Evolutionary conservation across 2,888 invertebrate species (phyloP).

Genomic region (Escarpia spicata): DNA sequence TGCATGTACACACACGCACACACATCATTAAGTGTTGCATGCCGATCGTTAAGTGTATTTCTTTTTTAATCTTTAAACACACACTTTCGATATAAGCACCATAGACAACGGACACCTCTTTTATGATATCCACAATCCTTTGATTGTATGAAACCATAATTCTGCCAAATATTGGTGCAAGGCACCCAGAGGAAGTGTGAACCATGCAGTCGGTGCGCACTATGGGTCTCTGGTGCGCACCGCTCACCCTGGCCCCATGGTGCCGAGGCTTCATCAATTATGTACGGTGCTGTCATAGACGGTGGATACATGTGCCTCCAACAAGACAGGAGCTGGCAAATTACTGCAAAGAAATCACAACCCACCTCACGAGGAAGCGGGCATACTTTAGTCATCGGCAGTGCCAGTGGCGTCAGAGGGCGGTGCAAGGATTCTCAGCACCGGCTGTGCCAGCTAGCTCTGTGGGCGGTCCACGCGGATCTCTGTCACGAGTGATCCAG

Average conservation of each 20-base stretch:
- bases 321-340: neutral
- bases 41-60: neutral
- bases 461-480: neutral
- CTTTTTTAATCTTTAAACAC: neutral
- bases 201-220: neutral
- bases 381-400: neutral
- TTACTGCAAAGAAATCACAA: slow-evolving; percentile 4
- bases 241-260: neutral
- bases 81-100: neutral
- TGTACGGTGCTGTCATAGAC: neutral
- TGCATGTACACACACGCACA: neutral
- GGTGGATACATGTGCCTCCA: neutral
- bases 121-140: neutral
- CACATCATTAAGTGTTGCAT: too few species aligned
- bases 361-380: neutral
- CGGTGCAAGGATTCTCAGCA: too few species aligned
- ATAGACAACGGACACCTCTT: neutral
- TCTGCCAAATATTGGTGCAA: neutral
- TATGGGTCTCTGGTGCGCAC: neutral
- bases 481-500: neutral
- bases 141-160: neutral
- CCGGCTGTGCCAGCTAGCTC: neutral
- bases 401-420: neutral
- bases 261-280: neutral
- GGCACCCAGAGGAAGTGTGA: neutral